These are phyloP conservation scores for Muntiacus reevesi DNA, from an alignment of 2,113 vertebrate genomes.

Conservation along the genomic window DNA sequence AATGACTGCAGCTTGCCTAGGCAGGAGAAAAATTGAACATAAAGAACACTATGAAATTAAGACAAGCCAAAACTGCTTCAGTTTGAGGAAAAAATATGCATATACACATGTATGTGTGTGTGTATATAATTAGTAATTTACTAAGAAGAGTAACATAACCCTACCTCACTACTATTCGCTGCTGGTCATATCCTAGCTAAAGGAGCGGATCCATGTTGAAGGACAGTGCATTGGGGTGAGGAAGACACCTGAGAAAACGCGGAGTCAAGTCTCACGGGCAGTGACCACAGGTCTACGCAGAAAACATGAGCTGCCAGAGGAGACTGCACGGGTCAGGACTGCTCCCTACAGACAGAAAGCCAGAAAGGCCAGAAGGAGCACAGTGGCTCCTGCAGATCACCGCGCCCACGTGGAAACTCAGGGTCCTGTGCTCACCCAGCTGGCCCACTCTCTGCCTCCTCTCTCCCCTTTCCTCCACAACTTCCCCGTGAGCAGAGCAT, in stretches of 20 bases:
- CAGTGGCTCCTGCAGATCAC: not conserved
- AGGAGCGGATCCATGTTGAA: slow-evolving; percentile 45
- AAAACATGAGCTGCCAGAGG: slow-evolving; percentile 48
- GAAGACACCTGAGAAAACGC: slow-evolving; percentile 33
- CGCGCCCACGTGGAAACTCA: not conserved
- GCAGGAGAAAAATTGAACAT: not conserved
- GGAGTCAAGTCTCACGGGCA: slow-evolving; percentile 29
- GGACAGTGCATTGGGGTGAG: slow-evolving; percentile 2
- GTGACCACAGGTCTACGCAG: slow-evolving; percentile 27
- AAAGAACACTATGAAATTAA: slow-evolving; percentile 20
- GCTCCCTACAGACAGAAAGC: not conserved
- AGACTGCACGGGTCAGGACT: slow-evolving; percentile 34
- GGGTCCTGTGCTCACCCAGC: not conserved
- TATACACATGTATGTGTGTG: not conserved
- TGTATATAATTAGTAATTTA: not conserved
- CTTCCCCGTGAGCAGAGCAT: not conserved
- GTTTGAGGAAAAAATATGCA: not conserved
- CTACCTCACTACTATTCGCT: slow-evolving; percentile 59
- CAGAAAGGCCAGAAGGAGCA: not conserved
- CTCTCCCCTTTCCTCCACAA: not conserved
- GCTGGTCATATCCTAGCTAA: slow-evolving; percentile 53
- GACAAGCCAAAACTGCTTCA: not conserved
- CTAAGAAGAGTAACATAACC: slow-evolving; percentile 32
- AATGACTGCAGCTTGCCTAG: not conserved
- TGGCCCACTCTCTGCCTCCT: not conserved